Base-by-base conservation (phyloP, 1,140 invertebrate genomes). In the Hormaphis cornu region DNA sequence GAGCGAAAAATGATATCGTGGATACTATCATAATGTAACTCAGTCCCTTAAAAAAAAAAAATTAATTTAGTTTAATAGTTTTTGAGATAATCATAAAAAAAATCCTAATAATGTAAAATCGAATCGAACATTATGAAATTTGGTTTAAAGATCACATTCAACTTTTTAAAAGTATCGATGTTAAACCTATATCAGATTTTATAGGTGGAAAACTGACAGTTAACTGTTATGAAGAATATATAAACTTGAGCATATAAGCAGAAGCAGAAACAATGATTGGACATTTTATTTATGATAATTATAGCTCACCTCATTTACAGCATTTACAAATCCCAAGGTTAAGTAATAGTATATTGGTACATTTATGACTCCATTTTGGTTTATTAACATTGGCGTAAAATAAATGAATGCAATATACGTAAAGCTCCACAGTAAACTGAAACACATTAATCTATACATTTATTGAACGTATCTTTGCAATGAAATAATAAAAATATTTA, bases 1-100 rank as follows among this genome's bases (percentile, higher is more conserved):
- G 84, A 1, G 85, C 89, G 78, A 90, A 89, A 77, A 94, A 93
- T 61, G 83, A 86, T 89, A 90, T 93, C 69, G 81, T 77, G 14
- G 87, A 82, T 9, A 92, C 88, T 79, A 89, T 90, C 84, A 91
- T 90, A 71, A 85, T 83, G 72, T 87, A 87, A 2, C 18, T 12
- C 1, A 56, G n/a, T 22, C 9, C n/a, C 53, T 56, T 7, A 52
- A 48, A 1, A 48, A 48, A 26, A n/a, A 50, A 50, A 26, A 22
- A 1, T 48, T 24, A 48, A 22, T 20, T 48, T 20, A n/a, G n/a
- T n/a, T n/a, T n/a, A n/a, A n/a, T n/a, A n/a, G n/a, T n/a, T n/a
- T n/a, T n/a, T n/a, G n/a, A n/a, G n/a, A n/a, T n/a, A n/a, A n/a
- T n/a, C n/a, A n/a, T n/a, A n/a, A n/a, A n/a, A n/a, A n/a, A n/a